A percentile compares a stretch with the other conserved stretches of the same genome.
Evolutionary conservation across 2,113 vertebrate species (phyloP).

Genomic region (Lepus americanus): DNA sequence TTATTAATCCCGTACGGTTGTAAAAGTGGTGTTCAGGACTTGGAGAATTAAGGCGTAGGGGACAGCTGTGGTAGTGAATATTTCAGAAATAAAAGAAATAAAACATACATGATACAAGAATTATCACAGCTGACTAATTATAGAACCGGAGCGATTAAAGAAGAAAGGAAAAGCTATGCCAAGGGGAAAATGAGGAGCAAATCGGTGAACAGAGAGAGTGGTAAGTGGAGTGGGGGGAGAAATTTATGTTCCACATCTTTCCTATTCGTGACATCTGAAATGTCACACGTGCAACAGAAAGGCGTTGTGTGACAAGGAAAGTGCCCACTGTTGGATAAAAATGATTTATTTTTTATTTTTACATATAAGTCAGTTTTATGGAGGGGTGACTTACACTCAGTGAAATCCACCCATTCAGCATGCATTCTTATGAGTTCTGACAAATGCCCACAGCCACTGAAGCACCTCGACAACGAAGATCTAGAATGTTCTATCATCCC

Average conservation of each 20-base stretch:
- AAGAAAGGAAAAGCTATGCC: neutral
- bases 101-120: conserved; percentile 39
- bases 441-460: accelerated
- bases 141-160: neutral
- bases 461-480: neutral
- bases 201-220: neutral
- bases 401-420: too few relatives aligned
- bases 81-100: conserved; percentile 66
- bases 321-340: neutral
- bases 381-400: too few relatives aligned
- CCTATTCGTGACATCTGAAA: neutral
- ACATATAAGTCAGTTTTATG: neutral
- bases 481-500: neutral
- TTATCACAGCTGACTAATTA: conserved; percentile 52
- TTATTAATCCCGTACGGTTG: neutral
- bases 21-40: conserved; percentile 21
- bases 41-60: neutral
- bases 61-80: neutral
- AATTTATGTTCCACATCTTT: neutral
- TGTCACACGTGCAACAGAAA: neutral
- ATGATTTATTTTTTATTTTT: neutral
- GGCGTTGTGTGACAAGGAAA: too few relatives aligned
- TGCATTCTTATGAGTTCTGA: neutral
- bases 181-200: neutral
- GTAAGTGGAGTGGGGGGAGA: neutral